Base-by-base conservation (phyloP, 2,113 vertebrate genomes). In the Benitochromis conjunctus region DNA sequence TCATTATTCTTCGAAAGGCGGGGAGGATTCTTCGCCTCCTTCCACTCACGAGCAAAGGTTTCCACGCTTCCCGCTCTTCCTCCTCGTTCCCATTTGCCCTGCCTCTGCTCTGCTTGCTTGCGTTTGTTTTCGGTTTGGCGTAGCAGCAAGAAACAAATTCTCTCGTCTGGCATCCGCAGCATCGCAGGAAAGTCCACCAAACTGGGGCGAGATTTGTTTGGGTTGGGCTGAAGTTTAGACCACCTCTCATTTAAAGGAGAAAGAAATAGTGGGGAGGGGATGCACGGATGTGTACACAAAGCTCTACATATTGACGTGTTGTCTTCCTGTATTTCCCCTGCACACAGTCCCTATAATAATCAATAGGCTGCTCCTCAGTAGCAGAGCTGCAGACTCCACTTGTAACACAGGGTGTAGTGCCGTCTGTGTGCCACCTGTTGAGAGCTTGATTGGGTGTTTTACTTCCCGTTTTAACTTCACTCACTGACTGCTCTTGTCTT, bases 21-120 rank as follows among this genome's bases (percentile, higher is more conserved):
- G 69, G 11, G 81, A 64, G 81, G 43, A 81, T 85, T 82, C 62
- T 87, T 89, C 83, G 89, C 86, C 84, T 81, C 55, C 81, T 91
- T 88, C 80, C 74, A 64, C 79, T 83, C 36, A 38, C 24, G 31
- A 80, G 79, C 51, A 55, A 55, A 83, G 34, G 34, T 56, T 87
- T 81, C 54, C 16, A 6, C 41, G 34, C 80, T 79, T 21, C 84
- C 66, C 54, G 9, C 46, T 71, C 64, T 51, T 36, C 18, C 54
- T 56, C 9, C 14, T 74, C 79, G 34, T 86, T 83, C 24, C 71
- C 82, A 60, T 81, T 83, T 86, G 58, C 64, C 77, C 57, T 41
- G 7, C 29, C 56, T 79, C 54, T 13, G 54, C 82, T 89, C 62
- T 3, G 82, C 51, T 71, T 80, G 69, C 85, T 86, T 58, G 78